Evolutionary conservation across 2,888 invertebrate genomes (phyloP).

Genomic region (Caenorhabditis sp.): DNA sequence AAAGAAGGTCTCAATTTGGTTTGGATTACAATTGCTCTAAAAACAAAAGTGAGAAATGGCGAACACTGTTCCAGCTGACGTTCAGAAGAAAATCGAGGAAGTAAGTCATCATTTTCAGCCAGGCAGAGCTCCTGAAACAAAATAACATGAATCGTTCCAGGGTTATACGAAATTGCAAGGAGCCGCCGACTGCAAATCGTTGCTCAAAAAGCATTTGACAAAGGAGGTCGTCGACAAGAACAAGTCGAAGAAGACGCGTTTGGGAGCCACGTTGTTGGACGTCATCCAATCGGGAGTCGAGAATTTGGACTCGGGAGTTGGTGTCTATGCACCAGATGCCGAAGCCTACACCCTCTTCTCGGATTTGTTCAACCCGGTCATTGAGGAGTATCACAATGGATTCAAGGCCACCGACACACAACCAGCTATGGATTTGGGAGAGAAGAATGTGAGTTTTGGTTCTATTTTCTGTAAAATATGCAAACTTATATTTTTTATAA

Average conservation of each 20-base stretch:
- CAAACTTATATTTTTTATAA: too few species aligned
- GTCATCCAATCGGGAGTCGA: slow-evolving; percentile 92
- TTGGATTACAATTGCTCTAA: not conserved
- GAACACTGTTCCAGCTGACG: slow-evolving; percentile 36
- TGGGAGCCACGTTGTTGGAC: slow-evolving; percentile 89
- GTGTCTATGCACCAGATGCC: slow-evolving; percentile 96
- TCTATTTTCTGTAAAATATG: too few species aligned
- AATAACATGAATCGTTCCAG: not conserved
- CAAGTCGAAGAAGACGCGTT: slow-evolving; percentile 84
- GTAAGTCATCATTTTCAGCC: not conserved
- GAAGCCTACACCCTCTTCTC: slow-evolving; percentile 90
- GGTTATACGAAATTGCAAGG: slow-evolving; percentile 48
- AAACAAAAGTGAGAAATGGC: not conserved
- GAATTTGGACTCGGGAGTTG: slow-evolving; percentile 92
- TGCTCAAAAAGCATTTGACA: slow-evolving; percentile 92
- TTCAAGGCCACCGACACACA: slow-evolving; percentile 77
- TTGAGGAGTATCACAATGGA: slow-evolving; percentile 88
- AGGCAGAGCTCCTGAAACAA: not conserved
- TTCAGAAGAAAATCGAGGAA: slow-evolving; percentile 36
- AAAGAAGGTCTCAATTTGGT: too few species aligned
- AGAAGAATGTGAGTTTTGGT: slow-evolving; percentile 74
- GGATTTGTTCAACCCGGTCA: slow-evolving; percentile 92
- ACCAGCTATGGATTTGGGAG: slow-evolving; percentile 88
- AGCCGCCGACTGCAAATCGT: slow-evolving; percentile 83
- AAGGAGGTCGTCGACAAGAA: slow-evolving; percentile 79